These are phyloP conservation scores for Leuciscus idus DNA, from an alignment of 2,113 vertebrate species.

Conservation along the genomic window DNA sequence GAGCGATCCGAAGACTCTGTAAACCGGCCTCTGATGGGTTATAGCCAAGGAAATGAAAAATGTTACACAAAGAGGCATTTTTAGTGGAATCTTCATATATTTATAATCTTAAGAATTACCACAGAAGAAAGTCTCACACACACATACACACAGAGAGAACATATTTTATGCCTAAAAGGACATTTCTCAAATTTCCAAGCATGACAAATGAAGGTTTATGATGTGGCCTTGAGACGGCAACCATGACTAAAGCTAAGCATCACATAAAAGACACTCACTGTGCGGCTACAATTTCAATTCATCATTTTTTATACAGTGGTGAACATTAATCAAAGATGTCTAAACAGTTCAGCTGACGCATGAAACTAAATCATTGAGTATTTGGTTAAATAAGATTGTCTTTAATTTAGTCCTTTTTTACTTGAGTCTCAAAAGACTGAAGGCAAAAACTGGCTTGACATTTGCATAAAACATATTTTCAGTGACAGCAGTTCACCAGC, in stretches of 20 bases:
- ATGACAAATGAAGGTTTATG: constrained; percentile 61
- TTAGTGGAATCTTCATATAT: neutral
- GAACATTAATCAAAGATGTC: constrained; percentile 5
- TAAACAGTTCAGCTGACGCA: neutral
- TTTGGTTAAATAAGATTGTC: neutral
- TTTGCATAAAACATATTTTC: too few relatives aligned
- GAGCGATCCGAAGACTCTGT: neutral
- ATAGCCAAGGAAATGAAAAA: neutral
- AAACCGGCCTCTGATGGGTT: neutral
- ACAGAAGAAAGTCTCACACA: neutral
- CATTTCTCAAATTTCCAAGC: constrained; percentile 58
- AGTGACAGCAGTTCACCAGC: too few relatives aligned
- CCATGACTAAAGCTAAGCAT: constrained; percentile 15
- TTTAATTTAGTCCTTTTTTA: neutral
- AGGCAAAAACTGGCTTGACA: too few relatives aligned
- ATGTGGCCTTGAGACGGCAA: constrained; percentile 59
- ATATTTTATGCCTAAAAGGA: constrained; percentile 6
- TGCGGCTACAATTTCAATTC: neutral
- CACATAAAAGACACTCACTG: constrained; percentile 17
- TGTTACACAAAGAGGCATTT: neutral
- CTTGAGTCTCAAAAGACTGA: neutral
- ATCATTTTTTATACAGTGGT: neutral
- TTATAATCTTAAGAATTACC: neutral
- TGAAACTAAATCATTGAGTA: neutral
- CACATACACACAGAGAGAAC: constrained; percentile 22